Evolutionary conservation across 2,888 invertebrate genomes (phyloP).

Genomic region (Dryococelus australis): DNA sequence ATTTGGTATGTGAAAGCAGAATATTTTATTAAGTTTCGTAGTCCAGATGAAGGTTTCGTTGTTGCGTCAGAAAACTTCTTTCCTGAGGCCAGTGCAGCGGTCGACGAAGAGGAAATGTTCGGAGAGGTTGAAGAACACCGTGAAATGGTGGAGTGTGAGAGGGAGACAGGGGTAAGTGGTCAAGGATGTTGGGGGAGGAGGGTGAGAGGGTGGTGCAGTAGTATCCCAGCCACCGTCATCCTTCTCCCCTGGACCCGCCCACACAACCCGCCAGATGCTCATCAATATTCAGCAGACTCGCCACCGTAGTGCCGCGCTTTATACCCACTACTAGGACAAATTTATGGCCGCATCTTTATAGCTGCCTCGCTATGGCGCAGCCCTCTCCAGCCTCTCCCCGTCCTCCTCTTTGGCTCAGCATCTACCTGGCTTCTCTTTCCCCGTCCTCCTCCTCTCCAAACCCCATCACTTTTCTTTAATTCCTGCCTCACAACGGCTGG

Average conservation of each 20-base stretch:
- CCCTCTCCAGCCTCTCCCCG: not conserved
- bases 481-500: not conserved
- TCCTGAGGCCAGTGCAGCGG: too few species aligned
- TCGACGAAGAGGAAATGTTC: too few species aligned
- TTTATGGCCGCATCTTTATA: constrained; percentile 16
- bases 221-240: not conserved
- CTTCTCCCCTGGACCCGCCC: not conserved
- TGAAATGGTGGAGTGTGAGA: not conserved
- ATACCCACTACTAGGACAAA: constrained; percentile 16
- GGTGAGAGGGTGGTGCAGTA: not conserved
- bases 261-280: not conserved
- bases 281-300: constrained; percentile 29
- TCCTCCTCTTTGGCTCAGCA: not conserved
- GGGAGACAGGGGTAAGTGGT: not conserved
- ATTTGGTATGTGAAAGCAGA: too few species aligned
- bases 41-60: too few species aligned
- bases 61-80: too few species aligned
- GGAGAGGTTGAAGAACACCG: not conserved
- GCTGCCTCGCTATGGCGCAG: not conserved
- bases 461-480: not conserved
- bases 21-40: too few species aligned
- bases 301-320: constrained; percentile 28
- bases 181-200: not conserved
- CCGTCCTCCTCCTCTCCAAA: not conserved
- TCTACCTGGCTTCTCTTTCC: not conserved